A percentile compares a stretch with the other conserved stretches of the same genome.
Evolutionary conservation across 2,113 vertebrate species (phyloP).

Genomic region (Triplophysa siluroides): DNA sequence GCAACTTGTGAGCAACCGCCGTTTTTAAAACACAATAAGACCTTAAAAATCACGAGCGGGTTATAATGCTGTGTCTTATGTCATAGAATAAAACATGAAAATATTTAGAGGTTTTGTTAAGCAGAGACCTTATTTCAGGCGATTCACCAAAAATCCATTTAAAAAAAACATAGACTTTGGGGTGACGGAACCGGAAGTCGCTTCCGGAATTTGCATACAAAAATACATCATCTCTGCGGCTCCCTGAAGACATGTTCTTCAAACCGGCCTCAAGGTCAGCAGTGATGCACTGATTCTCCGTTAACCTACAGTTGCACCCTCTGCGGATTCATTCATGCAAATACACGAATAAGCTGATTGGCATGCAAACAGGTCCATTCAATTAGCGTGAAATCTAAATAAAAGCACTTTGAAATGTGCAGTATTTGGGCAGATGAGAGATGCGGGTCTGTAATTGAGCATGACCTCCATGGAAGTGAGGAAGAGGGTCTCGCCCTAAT

Average conservation of each 20-base stretch:
- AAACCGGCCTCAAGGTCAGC: constrained; percentile 32
- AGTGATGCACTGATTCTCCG: background rate
- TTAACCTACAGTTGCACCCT: constrained; percentile 7
- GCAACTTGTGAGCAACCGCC: no score
- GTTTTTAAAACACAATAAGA: no score
- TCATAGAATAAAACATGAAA: no score
- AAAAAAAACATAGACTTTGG: no score
- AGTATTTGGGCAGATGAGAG: constrained; percentile 68
- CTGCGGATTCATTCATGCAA: constrained; percentile 60
- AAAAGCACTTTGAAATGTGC: constrained; percentile 56
- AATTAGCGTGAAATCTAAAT: constrained; percentile 74
- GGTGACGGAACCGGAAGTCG: no score
- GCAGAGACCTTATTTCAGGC: no score
- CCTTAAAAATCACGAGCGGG: no score
- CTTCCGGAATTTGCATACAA: no score
- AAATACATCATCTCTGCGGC: background rate
- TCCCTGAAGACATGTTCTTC: background rate
- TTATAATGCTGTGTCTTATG: no score
- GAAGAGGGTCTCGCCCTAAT: constrained; percentile 25
- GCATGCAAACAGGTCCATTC: constrained; percentile 67
- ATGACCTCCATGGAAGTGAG: constrained; percentile 59
- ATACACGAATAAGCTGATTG: constrained; percentile 73
- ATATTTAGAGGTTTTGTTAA: no score
- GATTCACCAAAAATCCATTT: no score
- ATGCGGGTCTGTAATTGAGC: constrained; percentile 72